These are phyloP conservation scores for Pachycephala philippinensis DNA, from an alignment of 2,113 vertebrate species.

Conservation along the genomic window DNA sequence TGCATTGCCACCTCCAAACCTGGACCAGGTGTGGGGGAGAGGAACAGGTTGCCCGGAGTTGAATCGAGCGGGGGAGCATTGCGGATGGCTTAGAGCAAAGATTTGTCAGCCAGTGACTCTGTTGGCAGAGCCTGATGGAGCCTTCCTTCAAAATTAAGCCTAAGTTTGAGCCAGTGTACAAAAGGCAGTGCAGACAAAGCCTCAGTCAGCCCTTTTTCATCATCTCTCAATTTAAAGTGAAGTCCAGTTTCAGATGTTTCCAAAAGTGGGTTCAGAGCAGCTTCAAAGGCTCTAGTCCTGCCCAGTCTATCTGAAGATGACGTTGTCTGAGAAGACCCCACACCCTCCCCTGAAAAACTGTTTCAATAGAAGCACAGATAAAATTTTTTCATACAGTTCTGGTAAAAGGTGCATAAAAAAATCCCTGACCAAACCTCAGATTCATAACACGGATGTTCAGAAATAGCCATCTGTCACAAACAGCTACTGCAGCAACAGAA, in stretches of 20 bases:
- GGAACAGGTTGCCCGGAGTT: not conserved
- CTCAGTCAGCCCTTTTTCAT: not conserved
- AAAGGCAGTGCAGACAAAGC: not conserved
- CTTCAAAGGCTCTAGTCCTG: not conserved
- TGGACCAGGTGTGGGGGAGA: not conserved
- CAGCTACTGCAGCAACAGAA: not conserved
- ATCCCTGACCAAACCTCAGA: fast-evolving
- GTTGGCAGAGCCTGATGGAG: not conserved
- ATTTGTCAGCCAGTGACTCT: fast-evolving
- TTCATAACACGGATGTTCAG: not conserved
- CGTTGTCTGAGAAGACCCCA: not conserved
- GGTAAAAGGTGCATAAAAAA: not conserved
- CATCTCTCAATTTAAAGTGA: not conserved
- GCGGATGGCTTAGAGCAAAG: not conserved
- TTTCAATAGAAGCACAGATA: not conserved
- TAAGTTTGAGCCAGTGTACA: not conserved
- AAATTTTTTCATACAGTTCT: not conserved
- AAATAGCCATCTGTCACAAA: conserved; percentile 5
- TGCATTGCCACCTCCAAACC: not conserved
- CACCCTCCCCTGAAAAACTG: not conserved
- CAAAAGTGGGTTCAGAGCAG: not conserved
- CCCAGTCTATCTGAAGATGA: not conserved
- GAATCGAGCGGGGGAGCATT: not conserved
- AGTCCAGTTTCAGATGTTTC: not conserved
- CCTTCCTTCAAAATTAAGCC: not conserved